Evolutionary conservation across 1,140 invertebrate species (phyloP).

Genomic region (Apis cerana): DNA sequence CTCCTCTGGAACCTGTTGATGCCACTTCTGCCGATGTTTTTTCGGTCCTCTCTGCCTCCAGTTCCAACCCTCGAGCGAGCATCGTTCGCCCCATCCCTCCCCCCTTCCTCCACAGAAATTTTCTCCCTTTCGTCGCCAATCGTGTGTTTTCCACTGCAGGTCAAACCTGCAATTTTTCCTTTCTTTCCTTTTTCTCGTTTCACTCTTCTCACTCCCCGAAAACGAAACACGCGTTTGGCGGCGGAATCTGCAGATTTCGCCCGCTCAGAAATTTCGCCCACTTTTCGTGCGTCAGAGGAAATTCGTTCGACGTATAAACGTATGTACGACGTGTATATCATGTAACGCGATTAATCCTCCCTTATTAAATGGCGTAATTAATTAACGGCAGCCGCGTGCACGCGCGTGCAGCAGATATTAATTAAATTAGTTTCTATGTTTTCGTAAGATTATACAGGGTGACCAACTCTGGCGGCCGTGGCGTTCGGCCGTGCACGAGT

Average conservation of each 20-base stretch:
- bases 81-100: not conserved
- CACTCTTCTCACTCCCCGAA: too few species aligned
- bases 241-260: too few species aligned
- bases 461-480: not conserved
- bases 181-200: too few species aligned
- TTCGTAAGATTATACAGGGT: not conserved
- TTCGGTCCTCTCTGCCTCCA: not conserved
- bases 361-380: slow-evolving; percentile 3
- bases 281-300: not conserved
- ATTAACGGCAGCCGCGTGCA: not conserved
- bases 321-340: not conserved
- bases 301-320: not conserved
- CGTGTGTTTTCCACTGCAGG: not conserved
- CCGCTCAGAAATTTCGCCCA: too few species aligned
- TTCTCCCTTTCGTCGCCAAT: not conserved
- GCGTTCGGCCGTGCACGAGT: not conserved
- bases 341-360: not conserved
- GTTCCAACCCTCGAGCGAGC: not conserved
- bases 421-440: slow-evolving; percentile 26
- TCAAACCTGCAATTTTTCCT: too few species aligned
- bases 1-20: slow-evolving; percentile 39
- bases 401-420: not conserved
- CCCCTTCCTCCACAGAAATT: not conserved
- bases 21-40: slow-evolving; percentile 34
- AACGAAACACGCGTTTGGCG: too few species aligned